phyloP scores from a whole-genome alignment of 2,113 vertebrate genomes.

The Corapipo altera region DNA sequence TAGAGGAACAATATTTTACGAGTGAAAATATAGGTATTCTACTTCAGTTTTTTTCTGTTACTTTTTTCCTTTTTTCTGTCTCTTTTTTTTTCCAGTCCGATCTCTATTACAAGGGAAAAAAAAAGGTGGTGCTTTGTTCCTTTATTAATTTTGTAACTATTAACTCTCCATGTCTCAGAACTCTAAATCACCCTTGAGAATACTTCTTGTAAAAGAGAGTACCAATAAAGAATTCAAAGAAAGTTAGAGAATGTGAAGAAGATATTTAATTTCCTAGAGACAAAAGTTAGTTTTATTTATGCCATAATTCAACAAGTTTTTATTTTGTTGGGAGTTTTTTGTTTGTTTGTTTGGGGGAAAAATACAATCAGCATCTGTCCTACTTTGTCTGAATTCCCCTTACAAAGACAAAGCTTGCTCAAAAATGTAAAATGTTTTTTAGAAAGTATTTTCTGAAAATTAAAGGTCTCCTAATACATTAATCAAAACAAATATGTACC shows the following conservation, averaged over 20 bases:
- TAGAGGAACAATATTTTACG: background rate
- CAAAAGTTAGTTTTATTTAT: background rate
- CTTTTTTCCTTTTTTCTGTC: background rate
- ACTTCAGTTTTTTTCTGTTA: background rate
- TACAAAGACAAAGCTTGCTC: background rate
- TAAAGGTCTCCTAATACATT: background rate
- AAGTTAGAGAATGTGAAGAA: background rate
- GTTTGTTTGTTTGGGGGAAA: background rate
- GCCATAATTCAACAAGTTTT: background rate
- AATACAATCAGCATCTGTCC: background rate
- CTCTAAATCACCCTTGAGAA: background rate
- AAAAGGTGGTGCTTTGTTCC: background rate
- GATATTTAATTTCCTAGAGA: background rate
- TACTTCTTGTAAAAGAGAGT: background rate
- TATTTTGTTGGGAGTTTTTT: background rate
- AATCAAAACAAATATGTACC: background rate
- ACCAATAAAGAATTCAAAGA: background rate
- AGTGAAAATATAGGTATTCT: background rate
- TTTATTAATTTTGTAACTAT: background rate
- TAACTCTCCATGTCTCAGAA: background rate
- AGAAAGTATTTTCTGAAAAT: background rate
- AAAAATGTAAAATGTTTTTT: background rate
- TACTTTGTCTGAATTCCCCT: background rate
- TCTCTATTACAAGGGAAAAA: background rate
- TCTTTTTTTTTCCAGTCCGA: too few species aligned